phyloP scores from a whole-genome alignment of 1,140 invertebrate species.

The Bemisia tabaci region DNA sequence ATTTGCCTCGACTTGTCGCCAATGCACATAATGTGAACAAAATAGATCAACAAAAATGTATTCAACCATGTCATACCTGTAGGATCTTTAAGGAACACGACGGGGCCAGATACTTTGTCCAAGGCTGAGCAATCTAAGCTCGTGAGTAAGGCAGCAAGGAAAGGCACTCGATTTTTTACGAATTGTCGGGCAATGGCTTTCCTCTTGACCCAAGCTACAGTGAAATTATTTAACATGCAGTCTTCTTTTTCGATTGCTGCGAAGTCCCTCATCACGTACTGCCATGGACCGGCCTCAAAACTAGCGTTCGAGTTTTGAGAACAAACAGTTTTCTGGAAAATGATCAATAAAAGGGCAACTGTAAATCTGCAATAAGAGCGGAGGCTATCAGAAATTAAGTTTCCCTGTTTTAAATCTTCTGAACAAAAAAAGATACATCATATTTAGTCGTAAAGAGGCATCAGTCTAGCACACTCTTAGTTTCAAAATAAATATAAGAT shows the following conservation, averaged over 20 bases:
- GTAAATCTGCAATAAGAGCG: not conserved
- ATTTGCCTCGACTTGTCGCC: no score
- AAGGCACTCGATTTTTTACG: slow-evolving; percentile 19
- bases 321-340: slow-evolving; percentile 9
- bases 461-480: no score
- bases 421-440: no score
- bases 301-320: slow-evolving; percentile 10
- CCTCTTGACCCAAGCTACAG: slow-evolving; percentile 15
- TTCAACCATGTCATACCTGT: no score
- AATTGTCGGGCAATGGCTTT: slow-evolving; percentile 15
- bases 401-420: no score
- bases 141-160: slow-evolving; percentile 19
- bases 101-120: slow-evolving; percentile 13
- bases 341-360: not conserved
- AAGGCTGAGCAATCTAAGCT: slow-evolving; percentile 16
- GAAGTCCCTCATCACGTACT: slow-evolving; percentile 14
- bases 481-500: no score
- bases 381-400: not conserved
- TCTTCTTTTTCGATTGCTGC: not conserved
- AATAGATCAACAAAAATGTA: no score
- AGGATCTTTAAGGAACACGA: slow-evolving; percentile 17
- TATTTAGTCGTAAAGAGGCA: no score
- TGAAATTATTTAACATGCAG: slow-evolving; percentile 12
- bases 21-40: no score
- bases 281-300: slow-evolving; percentile 18